Conservation (phyloP, 2,888 invertebrate genomes). For the Dynastes maya region DNA sequence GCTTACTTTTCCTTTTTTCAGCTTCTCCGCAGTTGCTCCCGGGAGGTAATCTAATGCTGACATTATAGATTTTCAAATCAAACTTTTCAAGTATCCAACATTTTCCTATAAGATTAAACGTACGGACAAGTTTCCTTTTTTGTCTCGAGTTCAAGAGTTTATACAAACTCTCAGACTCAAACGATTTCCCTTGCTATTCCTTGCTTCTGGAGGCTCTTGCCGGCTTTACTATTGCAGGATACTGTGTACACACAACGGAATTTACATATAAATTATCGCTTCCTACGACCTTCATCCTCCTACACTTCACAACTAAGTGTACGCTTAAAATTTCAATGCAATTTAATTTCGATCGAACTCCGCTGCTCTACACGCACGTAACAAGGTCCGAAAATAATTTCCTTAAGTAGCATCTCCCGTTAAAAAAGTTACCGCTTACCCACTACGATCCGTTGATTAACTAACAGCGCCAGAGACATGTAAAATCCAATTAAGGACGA, state of each 20-base stretch:
- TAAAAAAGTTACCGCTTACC: neutral
- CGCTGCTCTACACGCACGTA: neutral
- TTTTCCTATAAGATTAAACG: neutral
- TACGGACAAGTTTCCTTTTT: neutral
- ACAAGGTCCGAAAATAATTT: slow-evolving; percentile 7
- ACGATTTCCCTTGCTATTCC: neutral
- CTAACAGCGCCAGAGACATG: neutral
- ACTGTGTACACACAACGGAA: neutral
- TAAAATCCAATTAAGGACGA: neutral
- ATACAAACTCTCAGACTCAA: neutral
- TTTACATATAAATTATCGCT: slow-evolving; percentile 9
- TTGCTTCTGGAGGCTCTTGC: neutral
- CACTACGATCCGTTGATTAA: slow-evolving; percentile 10
- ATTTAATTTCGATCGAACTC: slow-evolving; percentile 5
- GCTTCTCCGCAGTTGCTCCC: too few relatives aligned
- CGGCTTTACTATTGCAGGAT: neutral
- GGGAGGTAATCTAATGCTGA: too few relatives aligned
- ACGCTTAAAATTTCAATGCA: slow-evolving; percentile 6
- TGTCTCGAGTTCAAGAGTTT: neutral
- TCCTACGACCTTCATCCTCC: neutral
- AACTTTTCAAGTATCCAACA: neutral
- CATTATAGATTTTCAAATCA: neutral
- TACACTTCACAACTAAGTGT: neutral
- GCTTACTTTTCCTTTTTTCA: too few relatives aligned
- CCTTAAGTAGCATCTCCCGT: neutral